phyloP scores from a whole-genome alignment of 1,140 invertebrate species.

The Euglossa dilemma region DNA sequence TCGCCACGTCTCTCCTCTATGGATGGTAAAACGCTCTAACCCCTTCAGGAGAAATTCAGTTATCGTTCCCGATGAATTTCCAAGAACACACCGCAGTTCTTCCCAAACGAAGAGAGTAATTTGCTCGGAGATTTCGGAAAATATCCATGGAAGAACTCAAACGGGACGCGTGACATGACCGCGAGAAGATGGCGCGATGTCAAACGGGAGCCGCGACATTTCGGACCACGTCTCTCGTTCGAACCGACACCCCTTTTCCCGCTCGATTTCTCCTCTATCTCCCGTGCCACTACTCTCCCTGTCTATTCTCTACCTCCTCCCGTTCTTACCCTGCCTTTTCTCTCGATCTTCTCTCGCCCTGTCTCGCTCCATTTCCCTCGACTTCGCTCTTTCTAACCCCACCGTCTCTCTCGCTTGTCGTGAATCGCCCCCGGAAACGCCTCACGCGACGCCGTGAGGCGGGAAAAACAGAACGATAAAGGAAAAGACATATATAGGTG shows the following conservation, averaged over 20 bases:
- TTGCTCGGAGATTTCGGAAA: background rate
- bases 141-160: constrained; percentile 18
- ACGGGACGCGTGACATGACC: background rate
- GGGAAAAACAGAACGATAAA: constrained; percentile 38
- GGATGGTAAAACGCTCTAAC: background rate
- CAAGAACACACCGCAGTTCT: background rate
- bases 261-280: background rate
- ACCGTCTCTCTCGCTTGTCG: constrained; percentile 44
- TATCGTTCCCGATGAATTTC: background rate
- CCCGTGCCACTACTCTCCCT: background rate
- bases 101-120: background rate
- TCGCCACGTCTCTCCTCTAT: background rate
- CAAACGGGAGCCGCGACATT: background rate
- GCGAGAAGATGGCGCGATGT: constrained; percentile 16
- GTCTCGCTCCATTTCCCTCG: constrained; percentile 60
- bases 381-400: background rate
- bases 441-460: constrained; percentile 29
- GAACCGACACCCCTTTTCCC: constrained; percentile 2
- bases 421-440: constrained; percentile 60
- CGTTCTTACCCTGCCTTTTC: constrained; percentile 51
- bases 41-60: background rate
- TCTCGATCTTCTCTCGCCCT: constrained; percentile 8
- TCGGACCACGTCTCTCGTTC: background rate
- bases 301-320: background rate
- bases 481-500: background rate